Evolutionary conservation across 1,140 invertebrate species (phyloP), one percentile per base, ranked within the genome.

Genomic region (Bombus balteatus): DNA sequence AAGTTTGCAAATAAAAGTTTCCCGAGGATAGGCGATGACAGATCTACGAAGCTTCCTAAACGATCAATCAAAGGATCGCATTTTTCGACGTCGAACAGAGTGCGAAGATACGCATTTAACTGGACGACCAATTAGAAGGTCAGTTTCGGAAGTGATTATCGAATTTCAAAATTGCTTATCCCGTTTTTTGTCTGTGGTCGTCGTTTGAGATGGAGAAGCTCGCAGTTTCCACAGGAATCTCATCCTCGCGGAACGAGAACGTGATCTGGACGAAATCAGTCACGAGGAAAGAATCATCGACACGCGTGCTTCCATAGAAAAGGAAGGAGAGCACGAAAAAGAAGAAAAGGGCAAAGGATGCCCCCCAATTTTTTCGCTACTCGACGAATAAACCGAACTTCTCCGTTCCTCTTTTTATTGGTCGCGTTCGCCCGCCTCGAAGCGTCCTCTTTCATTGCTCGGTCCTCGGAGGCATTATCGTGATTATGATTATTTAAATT

Each of bases 401-500:
- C 68, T 71, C 5, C 25, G 37, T 79, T 53, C 22, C 18, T 47
- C 62, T 66, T 83, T 82, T 83, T 83, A 43, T 13, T 34, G 59
- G 59, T 18, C 47, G 43, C 57, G 77, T 72, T 81, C 34, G 65
- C 41, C 65, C 79, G 84, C 80, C 80, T 76, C 53, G 85, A 83
- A 80, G 53, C 62, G 85, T 76, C 80, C 68, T 81, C 81, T 71
- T 66, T 47, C 82, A 62, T 89, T 78, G 74, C 65, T 43, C 83
- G 71, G 79, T 90, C 81, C 81, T 84, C 53, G 6, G 47, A 47
- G 89, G 90, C 89, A 92, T 93, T 94, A 94, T 93, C 92, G 88
- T 93, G 92, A 92, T 94, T 94, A 93, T 92, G 93, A 94, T 94
- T 93, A 94, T 94, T 94, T 88, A 91, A 91, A 94, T 92, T 94